Conservation (phyloP, 2,797 vertebrate genomes). For the Melanotaenia maccullochi region DNA sequence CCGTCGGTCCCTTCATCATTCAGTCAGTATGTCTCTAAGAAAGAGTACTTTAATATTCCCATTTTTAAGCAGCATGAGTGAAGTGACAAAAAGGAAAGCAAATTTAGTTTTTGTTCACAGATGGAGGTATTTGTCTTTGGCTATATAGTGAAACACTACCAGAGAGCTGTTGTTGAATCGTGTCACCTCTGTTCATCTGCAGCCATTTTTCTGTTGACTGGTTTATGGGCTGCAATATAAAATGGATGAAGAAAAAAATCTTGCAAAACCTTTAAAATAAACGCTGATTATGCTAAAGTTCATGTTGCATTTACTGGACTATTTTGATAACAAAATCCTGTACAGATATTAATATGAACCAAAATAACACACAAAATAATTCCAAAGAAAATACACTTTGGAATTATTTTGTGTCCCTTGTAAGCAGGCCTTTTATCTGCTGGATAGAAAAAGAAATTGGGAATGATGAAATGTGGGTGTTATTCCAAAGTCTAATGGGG, state of each 20-base stretch:
- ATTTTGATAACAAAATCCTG: background rate
- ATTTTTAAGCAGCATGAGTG: background rate
- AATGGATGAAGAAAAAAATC: background rate
- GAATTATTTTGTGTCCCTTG: conserved; percentile 10
- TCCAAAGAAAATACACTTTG: conserved; percentile 1
- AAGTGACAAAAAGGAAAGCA: background rate
- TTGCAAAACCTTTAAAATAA: background rate
- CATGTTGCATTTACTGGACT: background rate
- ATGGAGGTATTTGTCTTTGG: conserved; percentile 18
- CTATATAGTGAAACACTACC: conserved; percentile 29
- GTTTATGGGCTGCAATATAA: background rate
- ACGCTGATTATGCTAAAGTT: background rate
- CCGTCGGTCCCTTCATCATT: conserved; percentile 26
- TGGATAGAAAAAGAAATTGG: conserved; percentile 6
- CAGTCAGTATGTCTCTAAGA: conserved; percentile 25
- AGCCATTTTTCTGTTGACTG: background rate
- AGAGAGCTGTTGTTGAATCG: conserved; percentile 23
- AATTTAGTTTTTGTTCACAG: conserved; percentile 9
- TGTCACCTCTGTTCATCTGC: conserved; percentile 16
- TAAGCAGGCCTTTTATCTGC: conserved; percentile 7
- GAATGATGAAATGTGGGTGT: conserved; percentile 18
- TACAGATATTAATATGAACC: background rate
- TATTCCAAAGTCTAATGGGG: conserved; percentile 3
- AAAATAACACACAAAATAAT: too few species aligned
- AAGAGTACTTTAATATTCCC: background rate